Evolutionary conservation across 2,797 vertebrate genomes (phyloP).

Genomic region (Columba guinea): DNA sequence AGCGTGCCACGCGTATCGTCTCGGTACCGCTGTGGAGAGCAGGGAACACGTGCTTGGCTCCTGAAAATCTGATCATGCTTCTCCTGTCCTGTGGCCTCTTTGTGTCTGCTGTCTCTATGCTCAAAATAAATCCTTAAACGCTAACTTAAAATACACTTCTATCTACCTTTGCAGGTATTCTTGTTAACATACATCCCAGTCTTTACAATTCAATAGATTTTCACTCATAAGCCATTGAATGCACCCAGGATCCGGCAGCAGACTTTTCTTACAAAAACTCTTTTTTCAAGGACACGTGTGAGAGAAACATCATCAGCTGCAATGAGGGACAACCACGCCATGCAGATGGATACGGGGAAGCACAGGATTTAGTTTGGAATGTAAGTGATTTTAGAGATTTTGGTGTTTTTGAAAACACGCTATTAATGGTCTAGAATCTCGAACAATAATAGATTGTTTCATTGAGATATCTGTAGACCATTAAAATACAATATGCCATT

Average conservation of each 20-base stretch:
- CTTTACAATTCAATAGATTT: not conserved
- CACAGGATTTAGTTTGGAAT: not conserved
- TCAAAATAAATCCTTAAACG: not conserved
- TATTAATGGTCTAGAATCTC: not conserved
- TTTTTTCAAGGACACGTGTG: not conserved
- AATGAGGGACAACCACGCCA: not conserved
- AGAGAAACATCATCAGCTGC: not conserved
- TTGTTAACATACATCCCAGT: not conserved
- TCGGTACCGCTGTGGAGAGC: not conserved
- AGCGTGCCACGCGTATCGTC: rapidly evolving
- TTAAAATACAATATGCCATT: not conserved
- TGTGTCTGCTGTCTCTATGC: not conserved
- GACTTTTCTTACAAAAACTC: not conserved
- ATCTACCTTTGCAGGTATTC: not conserved
- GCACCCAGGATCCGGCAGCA: not conserved
- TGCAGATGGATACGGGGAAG: not conserved
- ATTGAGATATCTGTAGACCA: not conserved
- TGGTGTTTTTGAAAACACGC: not conserved
- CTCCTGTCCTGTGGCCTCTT: not conserved
- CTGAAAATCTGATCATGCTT: not conserved
- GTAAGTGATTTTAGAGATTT: not conserved
- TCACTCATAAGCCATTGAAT: not conserved
- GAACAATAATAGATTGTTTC: not conserved
- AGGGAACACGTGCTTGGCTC: not conserved
- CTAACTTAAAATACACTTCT: not conserved